These are phyloP conservation scores for Macrobrachium nipponense DNA, from an alignment of 1,140 invertebrate species.

Conservation along the genomic window DNA sequence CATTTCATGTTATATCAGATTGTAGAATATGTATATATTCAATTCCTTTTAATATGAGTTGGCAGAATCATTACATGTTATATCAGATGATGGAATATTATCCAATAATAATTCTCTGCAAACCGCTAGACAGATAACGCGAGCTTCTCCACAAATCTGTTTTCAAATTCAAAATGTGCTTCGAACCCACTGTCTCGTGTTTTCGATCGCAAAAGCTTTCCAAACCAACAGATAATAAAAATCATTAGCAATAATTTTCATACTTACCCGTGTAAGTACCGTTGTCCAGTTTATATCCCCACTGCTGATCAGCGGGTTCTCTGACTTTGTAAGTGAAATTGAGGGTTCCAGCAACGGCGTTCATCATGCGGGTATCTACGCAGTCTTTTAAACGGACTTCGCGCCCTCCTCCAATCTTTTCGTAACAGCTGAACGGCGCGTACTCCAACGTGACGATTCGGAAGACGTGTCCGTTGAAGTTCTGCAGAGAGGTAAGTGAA, in stretches of 20 bases:
- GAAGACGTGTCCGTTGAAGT: slow-evolving; percentile 49
- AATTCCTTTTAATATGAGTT: too few species aligned
- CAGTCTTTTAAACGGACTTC: slow-evolving; percentile 26
- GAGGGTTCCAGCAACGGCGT: slow-evolving; percentile 6
- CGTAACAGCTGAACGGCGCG: slow-evolving; percentile 52
- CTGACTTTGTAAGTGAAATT: slow-evolving; percentile 46
- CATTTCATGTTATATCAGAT: too few species aligned
- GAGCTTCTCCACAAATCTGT: too few species aligned
- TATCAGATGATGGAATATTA: too few species aligned
- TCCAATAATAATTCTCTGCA: too few species aligned
- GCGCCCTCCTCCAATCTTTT: not conserved
- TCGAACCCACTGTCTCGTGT: not conserved
- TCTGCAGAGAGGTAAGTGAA: not conserved
- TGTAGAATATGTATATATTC: too few species aligned
- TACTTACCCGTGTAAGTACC: slow-evolving; percentile 42
- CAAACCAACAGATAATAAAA: not conserved
- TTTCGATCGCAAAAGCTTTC: not conserved
- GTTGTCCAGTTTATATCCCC: slow-evolving; percentile 38
- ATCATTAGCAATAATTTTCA: not conserved
- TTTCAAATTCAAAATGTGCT: too few species aligned
- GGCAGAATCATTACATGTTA: too few species aligned
- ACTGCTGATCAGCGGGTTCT: slow-evolving; percentile 29
- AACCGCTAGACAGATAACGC: too few species aligned
- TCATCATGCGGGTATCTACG: slow-evolving; percentile 39
- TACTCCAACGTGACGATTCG: slow-evolving; percentile 46